phyloP scores from a whole-genome alignment of 2,797 vertebrate species.

The Zenarchopterus dispar region DNA sequence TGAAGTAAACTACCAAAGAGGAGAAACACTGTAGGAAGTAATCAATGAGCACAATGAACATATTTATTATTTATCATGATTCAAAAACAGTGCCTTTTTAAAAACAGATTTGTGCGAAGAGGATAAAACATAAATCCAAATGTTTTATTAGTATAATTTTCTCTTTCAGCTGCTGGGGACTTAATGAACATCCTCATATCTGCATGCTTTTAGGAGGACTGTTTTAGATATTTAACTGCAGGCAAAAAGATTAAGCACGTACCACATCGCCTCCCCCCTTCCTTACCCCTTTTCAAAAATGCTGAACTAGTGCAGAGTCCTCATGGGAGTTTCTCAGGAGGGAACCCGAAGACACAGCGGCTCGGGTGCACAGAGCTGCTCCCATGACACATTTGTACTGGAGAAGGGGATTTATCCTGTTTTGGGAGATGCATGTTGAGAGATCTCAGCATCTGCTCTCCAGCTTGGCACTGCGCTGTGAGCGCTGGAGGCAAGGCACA shows the following conservation, averaged over 20 bases:
- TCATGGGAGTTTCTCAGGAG: constrained; percentile 70
- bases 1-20: constrained; percentile 30
- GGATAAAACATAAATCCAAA: constrained; percentile 13
- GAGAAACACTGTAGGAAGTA: constrained; percentile 38
- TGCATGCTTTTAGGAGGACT: constrained; percentile 53
- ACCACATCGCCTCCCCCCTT: constrained; percentile 59
- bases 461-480: constrained; percentile 65
- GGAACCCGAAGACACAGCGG: constrained; percentile 69
- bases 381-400: constrained; percentile 76
- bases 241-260: constrained; percentile 70
- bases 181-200: constrained; percentile 53
- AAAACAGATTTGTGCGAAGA: not conserved
- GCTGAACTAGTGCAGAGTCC: constrained; percentile 69
- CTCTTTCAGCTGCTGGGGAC: constrained; percentile 31
- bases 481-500: constrained; percentile 78
- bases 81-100: not conserved
- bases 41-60: constrained; percentile 22
- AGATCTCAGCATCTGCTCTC: constrained; percentile 79
- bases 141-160: constrained; percentile 28
- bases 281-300: constrained; percentile 63
- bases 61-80: constrained; percentile 24
- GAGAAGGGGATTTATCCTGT: constrained; percentile 76
- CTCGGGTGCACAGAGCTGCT: constrained; percentile 66
- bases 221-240: constrained; percentile 68
- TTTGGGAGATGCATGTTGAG: constrained; percentile 53